A percentile compares a stretch with the other conserved stretches of the same genome.
Evolutionary conservation across 30 jellyfish, hydroid and myxozoan species (phyloP).

Genomic region (Clytia hemisphaerica): DNA sequence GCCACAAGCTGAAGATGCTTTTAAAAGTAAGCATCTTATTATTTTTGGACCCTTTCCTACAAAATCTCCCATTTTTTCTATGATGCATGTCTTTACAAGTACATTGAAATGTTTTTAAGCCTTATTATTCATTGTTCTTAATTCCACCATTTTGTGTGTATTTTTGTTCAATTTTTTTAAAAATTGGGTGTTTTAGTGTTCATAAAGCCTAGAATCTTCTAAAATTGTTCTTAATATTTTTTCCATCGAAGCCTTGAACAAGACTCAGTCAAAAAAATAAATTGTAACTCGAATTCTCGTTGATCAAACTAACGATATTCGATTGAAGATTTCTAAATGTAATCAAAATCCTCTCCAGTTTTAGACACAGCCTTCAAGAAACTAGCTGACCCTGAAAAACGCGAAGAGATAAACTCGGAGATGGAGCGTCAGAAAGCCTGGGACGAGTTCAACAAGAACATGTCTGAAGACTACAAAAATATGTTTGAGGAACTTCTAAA

Average conservation of each 20-base stretch:
- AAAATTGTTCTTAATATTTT: too few species aligned
- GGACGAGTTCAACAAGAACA: background rate
- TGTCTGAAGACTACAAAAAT: slow-evolving; percentile 4
- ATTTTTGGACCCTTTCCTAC: background rate
- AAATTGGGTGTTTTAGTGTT: too few species aligned
- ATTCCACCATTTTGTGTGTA: too few species aligned
- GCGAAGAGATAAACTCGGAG: slow-evolving; percentile 2
- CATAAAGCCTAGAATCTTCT: too few species aligned
- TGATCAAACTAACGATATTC: too few species aligned
- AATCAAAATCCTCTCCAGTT: slow-evolving; percentile 16
- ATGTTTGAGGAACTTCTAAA: slow-evolving; percentile 28
- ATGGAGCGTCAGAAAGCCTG: background rate
- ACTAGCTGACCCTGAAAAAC: slow-evolving; percentile 16
- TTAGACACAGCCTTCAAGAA: slow-evolving; percentile 36
- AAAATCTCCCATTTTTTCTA: background rate
- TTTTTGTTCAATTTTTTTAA: too few species aligned
- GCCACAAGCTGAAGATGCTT: slow-evolving; percentile 83
- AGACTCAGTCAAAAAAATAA: too few species aligned
- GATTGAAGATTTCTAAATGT: too few species aligned
- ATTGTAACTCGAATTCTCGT: too few species aligned
- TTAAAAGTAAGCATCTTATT: slow-evolving; percentile 31
- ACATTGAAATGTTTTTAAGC: background rate
- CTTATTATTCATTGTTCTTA: too few species aligned
- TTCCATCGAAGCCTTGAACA: too few species aligned
- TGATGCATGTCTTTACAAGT: background rate